Evolutionary conservation across 2,888 invertebrate genomes (phyloP).

Genomic region (Rutpela maculata): DNA sequence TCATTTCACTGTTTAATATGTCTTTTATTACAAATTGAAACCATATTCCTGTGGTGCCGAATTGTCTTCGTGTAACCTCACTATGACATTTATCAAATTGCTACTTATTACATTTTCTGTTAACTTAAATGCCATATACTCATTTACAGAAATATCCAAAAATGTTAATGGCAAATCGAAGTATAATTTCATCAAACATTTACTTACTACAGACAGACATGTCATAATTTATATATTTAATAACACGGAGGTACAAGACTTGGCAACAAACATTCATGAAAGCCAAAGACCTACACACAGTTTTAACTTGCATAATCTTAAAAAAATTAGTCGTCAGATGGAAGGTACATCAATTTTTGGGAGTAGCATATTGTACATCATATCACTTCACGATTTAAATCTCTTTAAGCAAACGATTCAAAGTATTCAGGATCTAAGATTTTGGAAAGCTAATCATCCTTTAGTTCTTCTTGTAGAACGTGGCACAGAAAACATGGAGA

Average conservation of each 20-base stretch:
- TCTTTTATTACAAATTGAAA: neutral
- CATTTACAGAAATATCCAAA: neutral
- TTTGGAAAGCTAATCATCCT: conserved; percentile 15
- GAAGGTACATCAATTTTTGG: neutral
- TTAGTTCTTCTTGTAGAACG: conserved; percentile 4
- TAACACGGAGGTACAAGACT: neutral
- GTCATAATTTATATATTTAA: neutral
- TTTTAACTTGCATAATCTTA: neutral
- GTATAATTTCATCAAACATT: neutral
- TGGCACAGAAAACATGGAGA: too few species aligned
- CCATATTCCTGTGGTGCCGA: neutral
- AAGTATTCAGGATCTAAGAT: neutral
- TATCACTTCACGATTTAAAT: neutral
- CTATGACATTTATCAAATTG: neutral
- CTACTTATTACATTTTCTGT: neutral
- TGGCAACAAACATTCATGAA: neutral
- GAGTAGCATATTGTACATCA: neutral
- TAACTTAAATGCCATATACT: neutral
- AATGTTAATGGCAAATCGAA: neutral
- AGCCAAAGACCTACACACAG: neutral
- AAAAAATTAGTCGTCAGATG: neutral
- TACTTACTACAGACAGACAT: neutral
- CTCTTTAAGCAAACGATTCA: neutral
- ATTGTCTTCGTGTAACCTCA: neutral
- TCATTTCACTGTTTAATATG: neutral